phyloP scores from a whole-genome alignment of 2,888 invertebrate species.

The Teleogryllus oceanicus region DNA sequence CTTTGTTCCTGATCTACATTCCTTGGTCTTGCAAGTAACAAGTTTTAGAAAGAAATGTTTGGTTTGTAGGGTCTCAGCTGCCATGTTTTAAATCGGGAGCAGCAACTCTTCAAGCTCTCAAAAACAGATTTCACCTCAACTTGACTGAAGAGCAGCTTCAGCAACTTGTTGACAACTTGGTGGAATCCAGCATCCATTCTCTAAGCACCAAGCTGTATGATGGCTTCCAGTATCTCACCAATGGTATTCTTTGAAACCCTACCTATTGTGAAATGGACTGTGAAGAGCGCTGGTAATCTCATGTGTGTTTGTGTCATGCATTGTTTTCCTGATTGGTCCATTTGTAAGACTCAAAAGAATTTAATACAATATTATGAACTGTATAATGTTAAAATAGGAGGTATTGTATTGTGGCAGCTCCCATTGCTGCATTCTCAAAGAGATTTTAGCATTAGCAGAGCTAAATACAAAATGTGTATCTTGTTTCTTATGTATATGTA shows the following conservation, averaged over 20 bases:
- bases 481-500: not conserved
- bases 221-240: conserved; percentile 98
- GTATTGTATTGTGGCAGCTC: not conserved
- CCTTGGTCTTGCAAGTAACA: not conserved
- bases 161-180: conserved; percentile 86
- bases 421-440: not conserved
- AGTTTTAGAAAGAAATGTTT: no score
- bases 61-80: conserved; percentile 77
- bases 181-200: conserved; percentile 91
- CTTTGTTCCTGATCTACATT: not conserved
- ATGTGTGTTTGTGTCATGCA: not conserved
- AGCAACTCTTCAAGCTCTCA: conserved; percentile 84
- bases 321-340: conserved; percentile 5
- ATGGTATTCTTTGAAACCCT: conserved; percentile 78
- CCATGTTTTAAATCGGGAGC: conserved; percentile 94
- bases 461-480: no score
- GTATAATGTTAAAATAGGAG: not conserved
- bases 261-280: not conserved
- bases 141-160: conserved; percentile 94
- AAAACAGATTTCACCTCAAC: conserved; percentile 90
- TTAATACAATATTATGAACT: conserved; percentile 18
- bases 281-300: not conserved
- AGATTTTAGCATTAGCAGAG: no score
- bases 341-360: not conserved
- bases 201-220: conserved; percentile 97